Evolutionary conservation across 2,797 vertebrate species (phyloP).

Genomic region (Monodelphis domestica): DNA sequence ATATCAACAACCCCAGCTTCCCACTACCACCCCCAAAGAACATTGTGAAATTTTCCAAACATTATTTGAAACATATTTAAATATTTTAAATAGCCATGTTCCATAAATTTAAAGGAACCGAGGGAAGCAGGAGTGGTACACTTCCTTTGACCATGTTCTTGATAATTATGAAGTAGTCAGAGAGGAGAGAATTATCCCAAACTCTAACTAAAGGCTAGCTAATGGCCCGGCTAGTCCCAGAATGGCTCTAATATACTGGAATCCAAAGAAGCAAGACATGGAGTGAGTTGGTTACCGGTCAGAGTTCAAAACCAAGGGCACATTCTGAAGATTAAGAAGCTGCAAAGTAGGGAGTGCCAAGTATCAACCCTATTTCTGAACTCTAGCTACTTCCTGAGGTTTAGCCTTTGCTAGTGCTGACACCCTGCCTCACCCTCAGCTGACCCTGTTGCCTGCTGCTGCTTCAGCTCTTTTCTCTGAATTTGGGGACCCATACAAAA

Average conservation of each 20-base stretch:
- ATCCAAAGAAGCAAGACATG: background rate
- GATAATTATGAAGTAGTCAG: background rate
- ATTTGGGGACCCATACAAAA: background rate
- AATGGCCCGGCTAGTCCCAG: background rate
- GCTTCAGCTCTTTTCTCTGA: background rate
- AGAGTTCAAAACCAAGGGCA: background rate
- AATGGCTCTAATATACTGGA: background rate
- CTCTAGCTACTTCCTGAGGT: background rate
- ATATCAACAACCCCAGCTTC: background rate
- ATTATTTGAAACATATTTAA: constrained; percentile 20
- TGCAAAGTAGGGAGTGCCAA: background rate
- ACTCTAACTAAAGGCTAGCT: background rate
- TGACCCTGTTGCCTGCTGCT: background rate
- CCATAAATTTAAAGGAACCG: background rate
- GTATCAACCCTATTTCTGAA: background rate
- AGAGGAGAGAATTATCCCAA: background rate
- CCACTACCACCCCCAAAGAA: background rate
- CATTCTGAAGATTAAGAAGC: background rate
- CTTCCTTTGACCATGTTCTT: background rate
- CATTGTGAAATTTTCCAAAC: background rate
- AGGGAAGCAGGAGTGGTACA: background rate
- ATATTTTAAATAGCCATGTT: background rate
- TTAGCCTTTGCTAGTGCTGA: background rate
- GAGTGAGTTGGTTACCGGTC: background rate
- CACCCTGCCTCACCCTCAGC: background rate